Base-by-base conservation (phyloP, 2,888 invertebrate genomes). In the Periphyllus acericola region DNA sequence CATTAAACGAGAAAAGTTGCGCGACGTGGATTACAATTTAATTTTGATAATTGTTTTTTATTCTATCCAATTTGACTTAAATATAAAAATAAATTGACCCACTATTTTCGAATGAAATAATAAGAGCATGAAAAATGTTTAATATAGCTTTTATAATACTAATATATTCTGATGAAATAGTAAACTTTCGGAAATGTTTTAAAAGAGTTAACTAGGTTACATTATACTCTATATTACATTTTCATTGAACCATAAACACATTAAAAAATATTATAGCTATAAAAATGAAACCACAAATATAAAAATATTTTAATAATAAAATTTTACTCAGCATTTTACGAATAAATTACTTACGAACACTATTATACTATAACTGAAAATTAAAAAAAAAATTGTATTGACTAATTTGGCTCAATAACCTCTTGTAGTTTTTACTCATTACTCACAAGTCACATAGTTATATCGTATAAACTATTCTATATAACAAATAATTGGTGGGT, bases 41-140 rank as follows among this genome's bases (percentile, higher is more conserved):
- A 66, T n/a, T 66, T 6, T 55, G 4, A 55, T 55, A 79, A 60
- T 79, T 79, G 25, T 79, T 79, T 79, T 79, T 79, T 34, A 55
- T 60, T 79, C 21, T 21, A 3, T 40, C 4, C 29, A 76, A 78
- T 78, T 52, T 14, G 29, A 55, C 36, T 17, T 21, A 25, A 34
- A 60, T 40, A 25, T 60, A 79, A 55, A 79, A 79, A 79, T 60
- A 14, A 79, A 55, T 29, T 60, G 55, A 60, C 25, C 25, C 25
- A 79, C 34, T 55, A 25, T 25, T 79, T 32, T 2, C 14, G 55
- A 79, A 34, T 19, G 34, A 79, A 60, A 60, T 79, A 25, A 60
- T 79, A 79, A 34, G 55, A 79, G 55, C 79, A 79, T 79, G 55
- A 78, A 78, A 32, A 34, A 19, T 25, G 8, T 66, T 66, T 66